phyloP scores from a whole-genome alignment of 2,797 vertebrate species.

The Petrocephalus schoutedeni region DNA sequence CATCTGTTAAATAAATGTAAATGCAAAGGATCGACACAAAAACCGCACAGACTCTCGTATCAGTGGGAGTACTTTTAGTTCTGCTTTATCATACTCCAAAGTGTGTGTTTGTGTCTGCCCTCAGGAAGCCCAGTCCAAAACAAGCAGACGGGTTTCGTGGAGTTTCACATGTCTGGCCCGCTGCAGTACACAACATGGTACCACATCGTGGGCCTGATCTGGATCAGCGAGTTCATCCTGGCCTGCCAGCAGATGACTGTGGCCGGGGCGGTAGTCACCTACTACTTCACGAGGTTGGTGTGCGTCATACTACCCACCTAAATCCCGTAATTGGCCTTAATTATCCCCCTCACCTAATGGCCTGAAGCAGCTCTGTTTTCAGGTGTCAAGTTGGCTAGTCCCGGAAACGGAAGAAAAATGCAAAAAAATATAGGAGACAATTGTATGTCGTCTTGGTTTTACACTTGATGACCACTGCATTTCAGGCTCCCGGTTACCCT shows the following conservation, averaged over 20 bases:
- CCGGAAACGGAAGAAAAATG: too few species aligned
- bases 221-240: slow-evolving; percentile 95
- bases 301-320: slow-evolving; percentile 3
- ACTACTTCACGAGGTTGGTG: slow-evolving; percentile 90
- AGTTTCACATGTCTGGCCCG: slow-evolving; percentile 75
- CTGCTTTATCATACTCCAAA: background rate
- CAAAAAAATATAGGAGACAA: too few species aligned
- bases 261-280: slow-evolving; percentile 90
- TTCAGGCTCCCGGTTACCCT: background rate
- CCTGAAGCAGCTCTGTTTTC: background rate
- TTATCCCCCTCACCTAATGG: background rate
- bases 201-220: slow-evolving; percentile 87
- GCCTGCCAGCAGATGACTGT: slow-evolving; percentile 98
- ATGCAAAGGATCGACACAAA: background rate
- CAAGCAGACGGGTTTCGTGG: slow-evolving; percentile 73
- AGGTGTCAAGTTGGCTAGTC: too few species aligned
- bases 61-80: background rate
- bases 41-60: background rate
- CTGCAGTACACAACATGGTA: slow-evolving; percentile 94
- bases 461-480: background rate
- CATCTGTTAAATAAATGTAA: background rate
- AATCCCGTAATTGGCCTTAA: background rate
- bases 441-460: background rate
- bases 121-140: slow-evolving; percentile 75
- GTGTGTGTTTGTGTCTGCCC: background rate